Percentiles rank a stretch among this genome's conserved stretches.
These are phyloP conservation scores for Stratiomys singularior DNA, from an alignment of 2,888 invertebrate species.

Conservation along the genomic window DNA sequence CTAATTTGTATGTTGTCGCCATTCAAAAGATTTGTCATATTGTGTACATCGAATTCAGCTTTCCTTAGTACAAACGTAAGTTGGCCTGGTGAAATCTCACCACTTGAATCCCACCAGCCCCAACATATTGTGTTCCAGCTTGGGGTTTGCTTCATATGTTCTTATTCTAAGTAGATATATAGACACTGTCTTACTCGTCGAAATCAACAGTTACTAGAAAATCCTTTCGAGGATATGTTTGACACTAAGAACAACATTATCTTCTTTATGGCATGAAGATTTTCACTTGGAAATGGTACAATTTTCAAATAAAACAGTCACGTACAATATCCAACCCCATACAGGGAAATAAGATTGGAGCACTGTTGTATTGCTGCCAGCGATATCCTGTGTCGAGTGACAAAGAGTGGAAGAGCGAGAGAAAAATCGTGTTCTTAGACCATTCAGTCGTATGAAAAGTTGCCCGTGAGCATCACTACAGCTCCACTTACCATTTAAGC, in stretches of 20 bases:
- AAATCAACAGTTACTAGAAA: slow-evolving; percentile 51
- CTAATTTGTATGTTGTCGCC: neutral
- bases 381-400: neutral
- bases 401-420: slow-evolving; percentile 5
- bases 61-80: no score
- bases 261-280: slow-evolving; percentile 51
- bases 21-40: neutral
- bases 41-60: neutral
- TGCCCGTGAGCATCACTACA: slow-evolving; percentile 23
- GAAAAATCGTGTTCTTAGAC: slow-evolving; percentile 39
- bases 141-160: neutral
- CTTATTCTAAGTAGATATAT: neutral
- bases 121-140: neutral
- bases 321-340: slow-evolving; percentile 48
- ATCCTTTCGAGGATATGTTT: slow-evolving; percentile 51
- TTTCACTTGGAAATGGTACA: slow-evolving; percentile 51
- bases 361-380: slow-evolving; percentile 19
- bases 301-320: slow-evolving; percentile 52
- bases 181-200: slow-evolving; percentile 1
- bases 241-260: slow-evolving; percentile 52
- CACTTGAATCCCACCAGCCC: neutral
- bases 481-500: slow-evolving; percentile 48
- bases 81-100: neutral
- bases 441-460: slow-evolving; percentile 17
- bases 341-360: neutral